These are phyloP conservation scores for Gonatopus flavifemur DNA, from an alignment of 1,140 invertebrate species.

Conservation along the genomic window DNA sequence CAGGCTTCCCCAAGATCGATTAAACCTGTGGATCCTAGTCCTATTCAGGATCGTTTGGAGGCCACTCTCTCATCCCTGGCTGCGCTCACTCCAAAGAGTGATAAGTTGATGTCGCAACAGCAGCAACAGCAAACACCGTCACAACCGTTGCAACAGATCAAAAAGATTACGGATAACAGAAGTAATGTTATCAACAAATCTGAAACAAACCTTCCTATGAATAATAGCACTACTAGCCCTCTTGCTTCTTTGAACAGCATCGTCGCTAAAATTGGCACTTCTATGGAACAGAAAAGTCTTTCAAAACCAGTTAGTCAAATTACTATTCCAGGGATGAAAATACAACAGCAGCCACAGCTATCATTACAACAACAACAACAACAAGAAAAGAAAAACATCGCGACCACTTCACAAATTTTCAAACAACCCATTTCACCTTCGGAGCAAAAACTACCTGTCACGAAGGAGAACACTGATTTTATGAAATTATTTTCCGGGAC, in stretches of 20 bases:
- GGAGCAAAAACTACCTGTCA: too few relatives aligned
- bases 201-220: neutral
- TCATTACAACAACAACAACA: too few relatives aligned
- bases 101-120: slow-evolving; percentile 11
- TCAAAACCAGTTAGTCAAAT: too few relatives aligned
- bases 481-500: too few relatives aligned
- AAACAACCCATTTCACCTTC: too few relatives aligned
- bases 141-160: neutral
- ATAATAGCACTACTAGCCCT: slow-evolving; percentile 36
- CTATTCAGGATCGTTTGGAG: slow-evolving; percentile 46
- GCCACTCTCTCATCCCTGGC: slow-evolving; percentile 46
- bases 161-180: neutral
- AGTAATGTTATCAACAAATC: slow-evolving; percentile 4
- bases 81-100: slow-evolving; percentile 8
- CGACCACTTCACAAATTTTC: too few relatives aligned
- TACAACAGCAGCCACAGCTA: slow-evolving; percentile 17
- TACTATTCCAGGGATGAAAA: slow-evolving; percentile 14
- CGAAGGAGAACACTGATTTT: too few relatives aligned
- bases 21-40: slow-evolving; percentile 37
- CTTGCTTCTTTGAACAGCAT: slow-evolving; percentile 48
- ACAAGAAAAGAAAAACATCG: too few relatives aligned
- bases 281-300: too few relatives aligned
- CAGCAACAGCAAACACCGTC: slow-evolving; percentile 9
- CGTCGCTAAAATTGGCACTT: slow-evolving; percentile 41
- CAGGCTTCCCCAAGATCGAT: slow-evolving; percentile 37